Percentiles rank a stretch among this genome's conserved stretches.
phyloP scores from a whole-genome alignment of 1,140 invertebrate genomes.

The Limonius californicus region DNA sequence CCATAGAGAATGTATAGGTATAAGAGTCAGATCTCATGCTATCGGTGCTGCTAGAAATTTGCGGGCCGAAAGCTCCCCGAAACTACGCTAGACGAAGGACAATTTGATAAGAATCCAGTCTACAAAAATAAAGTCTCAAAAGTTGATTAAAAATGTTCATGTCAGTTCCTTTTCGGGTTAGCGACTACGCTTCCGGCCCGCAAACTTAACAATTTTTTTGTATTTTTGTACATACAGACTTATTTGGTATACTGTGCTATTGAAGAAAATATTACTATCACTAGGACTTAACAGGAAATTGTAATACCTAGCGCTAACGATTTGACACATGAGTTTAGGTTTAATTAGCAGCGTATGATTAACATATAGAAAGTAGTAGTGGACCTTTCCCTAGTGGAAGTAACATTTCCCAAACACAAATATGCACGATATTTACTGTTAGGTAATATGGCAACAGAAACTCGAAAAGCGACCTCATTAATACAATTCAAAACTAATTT shows the following conservation, averaged over 20 bases:
- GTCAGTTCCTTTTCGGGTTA: slow-evolving; percentile 25
- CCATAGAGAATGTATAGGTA: slow-evolving; percentile 29
- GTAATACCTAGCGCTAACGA: slow-evolving; percentile 1
- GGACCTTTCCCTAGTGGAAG: slow-evolving; percentile 5
- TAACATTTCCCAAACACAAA: slow-evolving; percentile 12
- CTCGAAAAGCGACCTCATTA: not conserved
- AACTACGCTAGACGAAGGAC: slow-evolving; percentile 20
- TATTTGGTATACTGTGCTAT: slow-evolving; percentile 32
- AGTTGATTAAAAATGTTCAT: slow-evolving; percentile 11
- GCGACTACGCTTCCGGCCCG: slow-evolving; percentile 19
- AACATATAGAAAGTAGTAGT: not conserved
- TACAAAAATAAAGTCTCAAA: slow-evolving; percentile 27
- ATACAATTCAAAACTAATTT: no score
- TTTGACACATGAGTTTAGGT: slow-evolving; percentile 11
- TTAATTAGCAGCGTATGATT: not conserved
- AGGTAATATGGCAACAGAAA: slow-evolving; percentile 4
- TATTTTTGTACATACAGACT: slow-evolving; percentile 15
- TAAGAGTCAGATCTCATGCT: slow-evolving; percentile 15
- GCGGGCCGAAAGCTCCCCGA: slow-evolving; percentile 14
- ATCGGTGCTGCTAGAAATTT: slow-evolving; percentile 20
- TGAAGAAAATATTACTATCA: slow-evolving; percentile 10
- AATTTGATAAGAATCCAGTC: slow-evolving; percentile 24
- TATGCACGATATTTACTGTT: no score
- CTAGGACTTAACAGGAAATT: slow-evolving; percentile 12
- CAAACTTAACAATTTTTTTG: slow-evolving; percentile 7